These are phyloP conservation scores for Calidris pygmaea DNA, from an alignment of 2,113 vertebrate species.

Conservation along the genomic window DNA sequence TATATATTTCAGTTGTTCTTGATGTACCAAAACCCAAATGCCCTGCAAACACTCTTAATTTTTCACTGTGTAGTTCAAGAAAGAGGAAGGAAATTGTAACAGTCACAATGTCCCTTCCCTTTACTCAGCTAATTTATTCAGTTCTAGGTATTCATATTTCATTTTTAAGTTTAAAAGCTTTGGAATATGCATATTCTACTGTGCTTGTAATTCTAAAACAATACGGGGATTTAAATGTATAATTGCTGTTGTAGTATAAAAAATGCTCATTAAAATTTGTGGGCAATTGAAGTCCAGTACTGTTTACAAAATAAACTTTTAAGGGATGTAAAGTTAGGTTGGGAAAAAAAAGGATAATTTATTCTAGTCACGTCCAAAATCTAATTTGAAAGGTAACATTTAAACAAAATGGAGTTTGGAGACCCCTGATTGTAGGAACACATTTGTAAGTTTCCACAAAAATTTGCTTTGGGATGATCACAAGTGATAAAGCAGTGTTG, in stretches of 20 bases:
- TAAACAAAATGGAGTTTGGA: background rate
- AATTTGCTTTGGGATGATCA: background rate
- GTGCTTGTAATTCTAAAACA: background rate
- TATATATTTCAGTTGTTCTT: background rate
- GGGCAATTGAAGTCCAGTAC: background rate
- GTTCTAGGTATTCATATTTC: background rate
- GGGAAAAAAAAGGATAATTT: background rate
- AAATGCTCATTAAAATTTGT: background rate
- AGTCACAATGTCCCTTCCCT: background rate
- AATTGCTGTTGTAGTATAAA: background rate
- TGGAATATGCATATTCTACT: background rate
- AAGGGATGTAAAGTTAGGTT: background rate
- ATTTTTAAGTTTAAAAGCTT: background rate
- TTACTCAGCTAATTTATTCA: background rate
- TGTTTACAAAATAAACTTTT: background rate
- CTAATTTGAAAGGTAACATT: background rate
- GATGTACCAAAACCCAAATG: background rate
- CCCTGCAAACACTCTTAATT: background rate
- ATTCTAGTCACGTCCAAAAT: background rate
- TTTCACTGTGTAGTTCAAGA: background rate
- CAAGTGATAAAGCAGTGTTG: background rate
- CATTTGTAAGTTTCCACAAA: background rate
- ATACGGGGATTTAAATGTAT: background rate
- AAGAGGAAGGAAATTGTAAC: background rate
- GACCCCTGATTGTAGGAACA: background rate